phyloP scores from a whole-genome alignment of 1,140 invertebrate species.

The Nautilus pompilius region DNA sequence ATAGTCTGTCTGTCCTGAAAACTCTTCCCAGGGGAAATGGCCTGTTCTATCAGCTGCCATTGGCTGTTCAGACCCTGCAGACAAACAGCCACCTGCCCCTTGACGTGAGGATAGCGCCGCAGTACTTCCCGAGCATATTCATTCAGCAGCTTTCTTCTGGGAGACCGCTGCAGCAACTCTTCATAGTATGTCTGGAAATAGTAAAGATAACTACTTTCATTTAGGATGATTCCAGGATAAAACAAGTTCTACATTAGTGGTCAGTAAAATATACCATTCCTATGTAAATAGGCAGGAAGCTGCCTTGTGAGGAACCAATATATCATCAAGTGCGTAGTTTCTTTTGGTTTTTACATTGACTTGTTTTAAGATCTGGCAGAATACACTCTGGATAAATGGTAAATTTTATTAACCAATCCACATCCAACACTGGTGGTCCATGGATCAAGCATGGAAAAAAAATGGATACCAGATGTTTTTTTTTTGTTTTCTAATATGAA shows the following conservation, averaged over 20 bases:
- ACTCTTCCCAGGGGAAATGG: conserved; percentile 52
- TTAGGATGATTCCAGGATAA: not conserved
- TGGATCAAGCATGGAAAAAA: no score
- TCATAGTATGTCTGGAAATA: conserved; percentile 69
- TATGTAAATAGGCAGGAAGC: not conserved
- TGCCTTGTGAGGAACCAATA: no score
- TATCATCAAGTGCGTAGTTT: no score
- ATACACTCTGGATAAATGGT: no score
- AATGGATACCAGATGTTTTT: no score
- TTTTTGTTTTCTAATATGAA: no score
- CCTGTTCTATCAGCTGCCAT: conserved; percentile 70
- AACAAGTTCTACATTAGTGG: not conserved
- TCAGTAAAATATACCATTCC: not conserved
- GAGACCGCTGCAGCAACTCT: conserved; percentile 68
- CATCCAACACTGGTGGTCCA: no score
- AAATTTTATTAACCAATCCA: no score
- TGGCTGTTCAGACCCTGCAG: conserved; percentile 71
- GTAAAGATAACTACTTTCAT: conserved; percentile 6
- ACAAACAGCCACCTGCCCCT: conserved; percentile 74
- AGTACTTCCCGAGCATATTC: conserved; percentile 74
- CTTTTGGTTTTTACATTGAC: no score
- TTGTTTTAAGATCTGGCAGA: no score
- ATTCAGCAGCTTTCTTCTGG: conserved; percentile 71
- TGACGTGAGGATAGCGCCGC: conserved; percentile 67
- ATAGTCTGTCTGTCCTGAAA: conserved; percentile 38